phyloP scores from a whole-genome alignment of 1,140 invertebrate genomes.

The Papilio aristodemus region DNA sequence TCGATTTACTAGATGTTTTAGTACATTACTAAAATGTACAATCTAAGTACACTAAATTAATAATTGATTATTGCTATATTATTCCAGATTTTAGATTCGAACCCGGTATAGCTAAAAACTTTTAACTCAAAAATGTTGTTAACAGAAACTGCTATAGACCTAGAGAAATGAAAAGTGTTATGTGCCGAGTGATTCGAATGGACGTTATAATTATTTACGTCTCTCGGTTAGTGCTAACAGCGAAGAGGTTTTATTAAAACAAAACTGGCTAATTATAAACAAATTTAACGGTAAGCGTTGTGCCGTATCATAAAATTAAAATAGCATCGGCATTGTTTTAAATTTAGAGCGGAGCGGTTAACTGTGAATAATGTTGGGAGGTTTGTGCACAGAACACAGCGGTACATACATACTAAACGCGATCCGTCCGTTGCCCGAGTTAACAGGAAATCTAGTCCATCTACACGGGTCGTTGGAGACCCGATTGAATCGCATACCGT shows the following conservation, averaged over 20 bases:
- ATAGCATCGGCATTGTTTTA: slow-evolving; percentile 47
- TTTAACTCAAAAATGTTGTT: too few species aligned
- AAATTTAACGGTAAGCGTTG: slow-evolving; percentile 29
- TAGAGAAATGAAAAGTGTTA: not conserved
- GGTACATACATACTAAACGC: slow-evolving; percentile 37
- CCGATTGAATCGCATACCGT: slow-evolving; percentile 52
- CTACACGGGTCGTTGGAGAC: slow-evolving; percentile 58
- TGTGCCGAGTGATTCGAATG: not conserved
- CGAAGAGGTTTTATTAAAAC: slow-evolving; percentile 19
- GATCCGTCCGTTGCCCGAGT: slow-evolving; percentile 34
- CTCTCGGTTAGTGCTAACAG: slow-evolving; percentile 13
- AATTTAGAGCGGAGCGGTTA: slow-evolving; percentile 56
- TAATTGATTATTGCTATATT: too few species aligned
- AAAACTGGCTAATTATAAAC: slow-evolving; percentile 30
- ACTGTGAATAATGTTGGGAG: slow-evolving; percentile 52
- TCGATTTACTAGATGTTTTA: too few species aligned
- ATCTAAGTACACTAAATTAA: too few species aligned
- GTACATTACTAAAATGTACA: too few species aligned
- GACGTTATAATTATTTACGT: slow-evolving; percentile 15
- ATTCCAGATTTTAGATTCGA: too few species aligned
- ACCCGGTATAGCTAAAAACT: too few species aligned
- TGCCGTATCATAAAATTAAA: slow-evolving; percentile 32
- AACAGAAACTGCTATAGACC: too few species aligned
- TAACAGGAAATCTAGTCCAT: slow-evolving; percentile 66
- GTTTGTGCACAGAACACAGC: slow-evolving; percentile 18